Percentiles rank a stretch among this genome's conserved stretches.
These are phyloP conservation scores for Sternotherus odoratus DNA, from an alignment of 2,797 vertebrate species.

Conservation along the genomic window DNA sequence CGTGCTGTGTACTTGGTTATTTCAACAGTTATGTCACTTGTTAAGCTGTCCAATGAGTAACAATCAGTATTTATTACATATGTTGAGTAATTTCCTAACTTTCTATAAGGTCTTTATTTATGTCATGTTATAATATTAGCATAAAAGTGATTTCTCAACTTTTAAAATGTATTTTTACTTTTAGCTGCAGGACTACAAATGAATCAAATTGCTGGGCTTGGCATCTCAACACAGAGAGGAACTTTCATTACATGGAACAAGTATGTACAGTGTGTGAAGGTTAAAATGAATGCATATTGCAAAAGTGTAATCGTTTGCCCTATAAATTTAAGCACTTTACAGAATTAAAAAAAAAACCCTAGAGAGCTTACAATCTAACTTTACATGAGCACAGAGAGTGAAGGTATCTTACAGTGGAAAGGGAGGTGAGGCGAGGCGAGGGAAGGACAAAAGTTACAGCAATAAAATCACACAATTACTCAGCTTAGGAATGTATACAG, in stretches of 20 bases:
- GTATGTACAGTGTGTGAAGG: slow-evolving; percentile 74
- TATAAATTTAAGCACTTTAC: background rate
- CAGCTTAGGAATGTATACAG: background rate
- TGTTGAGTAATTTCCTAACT: background rate
- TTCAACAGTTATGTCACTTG: background rate
- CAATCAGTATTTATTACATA: background rate
- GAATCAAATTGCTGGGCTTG: slow-evolving; percentile 89
- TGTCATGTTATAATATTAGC: background rate
- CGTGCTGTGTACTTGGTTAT: fast-evolving
- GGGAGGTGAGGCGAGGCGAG: background rate
- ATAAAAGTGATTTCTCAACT: background rate
- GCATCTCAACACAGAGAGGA: slow-evolving; percentile 93
- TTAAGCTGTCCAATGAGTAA: background rate
- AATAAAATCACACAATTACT: background rate
- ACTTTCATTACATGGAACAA: slow-evolving; percentile 96
- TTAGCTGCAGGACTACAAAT: slow-evolving; percentile 91
- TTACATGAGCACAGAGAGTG: background rate
- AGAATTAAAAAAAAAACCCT: background rate
- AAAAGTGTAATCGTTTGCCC: background rate
- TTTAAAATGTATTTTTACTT: slow-evolving; percentile 26
- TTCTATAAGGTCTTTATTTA: background rate
- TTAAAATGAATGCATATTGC: background rate
- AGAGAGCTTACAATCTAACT: background rate
- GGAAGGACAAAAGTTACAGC: background rate
- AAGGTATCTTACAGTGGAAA: background rate